These are phyloP conservation scores for Desmodus rotundus DNA, from an alignment of 2,113 vertebrate genomes.

Conservation along the genomic window DNA sequence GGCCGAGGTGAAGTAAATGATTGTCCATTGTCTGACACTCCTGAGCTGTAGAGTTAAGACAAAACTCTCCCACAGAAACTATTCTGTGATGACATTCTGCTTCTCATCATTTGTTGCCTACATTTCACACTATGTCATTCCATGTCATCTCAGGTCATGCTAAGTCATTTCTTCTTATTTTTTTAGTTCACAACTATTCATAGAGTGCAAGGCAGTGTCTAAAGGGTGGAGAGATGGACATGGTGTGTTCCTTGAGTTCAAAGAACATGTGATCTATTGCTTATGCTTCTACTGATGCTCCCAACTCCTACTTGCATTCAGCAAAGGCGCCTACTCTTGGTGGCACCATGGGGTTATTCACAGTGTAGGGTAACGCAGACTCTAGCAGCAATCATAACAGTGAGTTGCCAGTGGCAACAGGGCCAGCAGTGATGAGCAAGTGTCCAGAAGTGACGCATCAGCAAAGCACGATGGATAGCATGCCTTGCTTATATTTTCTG, in stretches of 20 bases:
- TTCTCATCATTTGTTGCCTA: neutral
- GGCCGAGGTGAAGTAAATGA: neutral
- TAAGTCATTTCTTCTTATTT: neutral
- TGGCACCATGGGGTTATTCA: neutral
- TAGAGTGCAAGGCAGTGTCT: neutral
- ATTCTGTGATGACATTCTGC: neutral
- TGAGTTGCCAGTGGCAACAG: neutral
- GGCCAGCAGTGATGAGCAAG: neutral
- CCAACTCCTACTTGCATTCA: neutral
- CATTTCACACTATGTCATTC: neutral
- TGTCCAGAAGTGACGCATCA: neutral
- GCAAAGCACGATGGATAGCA: neutral
- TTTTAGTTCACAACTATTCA: neutral
- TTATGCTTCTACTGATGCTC: neutral
- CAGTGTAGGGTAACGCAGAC: neutral
- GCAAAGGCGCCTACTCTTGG: neutral
- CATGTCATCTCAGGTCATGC: neutral
- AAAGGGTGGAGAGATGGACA: neutral
- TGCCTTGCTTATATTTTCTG: neutral
- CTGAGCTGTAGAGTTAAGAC: neutral
- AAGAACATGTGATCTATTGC: neutral
- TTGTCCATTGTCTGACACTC: neutral
- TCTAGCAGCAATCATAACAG: neutral
- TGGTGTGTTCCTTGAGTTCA: neutral
- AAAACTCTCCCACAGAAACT: neutral